Evolutionary conservation across 64 coral and sea anemone genomes (phyloP), one percentile per base, ranked within the genome.

Genomic region (Acropora tenuis): DNA sequence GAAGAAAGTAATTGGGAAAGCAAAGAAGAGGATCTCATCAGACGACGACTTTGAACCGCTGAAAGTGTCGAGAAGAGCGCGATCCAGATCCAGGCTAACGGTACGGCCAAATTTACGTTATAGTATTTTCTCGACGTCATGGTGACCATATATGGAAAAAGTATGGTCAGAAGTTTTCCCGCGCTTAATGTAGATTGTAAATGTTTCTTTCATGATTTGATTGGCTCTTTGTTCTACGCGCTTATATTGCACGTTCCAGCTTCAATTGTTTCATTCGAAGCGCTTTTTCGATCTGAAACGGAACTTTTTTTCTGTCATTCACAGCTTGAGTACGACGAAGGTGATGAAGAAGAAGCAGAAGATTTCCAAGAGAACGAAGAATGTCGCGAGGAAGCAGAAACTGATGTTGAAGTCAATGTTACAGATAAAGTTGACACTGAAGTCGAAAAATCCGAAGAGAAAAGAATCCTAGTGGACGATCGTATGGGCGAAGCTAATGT

Each of bases 1-100:
- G 89, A 91, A 91, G 83, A 87, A 67, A 87, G 90, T 67, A 13
- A 53, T 82, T 75, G 83, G 12, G 1, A 94, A 78, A 94, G 47
- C 72, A 4, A 94, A 90, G 48, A 94, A 90, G 41, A 85, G 88
- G 84, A 80, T 73, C n/a, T 43, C 48, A 5, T 93, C 91, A 2
- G 77, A 61, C 41, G 91, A 93, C 3, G 82, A 85, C 46, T 85
- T 49, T 65, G 82, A 85, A 73, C 65, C 82, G 1, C 16, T 46
- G 13, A 85, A 85, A 85, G 44, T 85, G 6, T 71, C 82, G 44
- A 85, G 82, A 49, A 85, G 82, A 72, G 82, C 18, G 8, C 82
- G 82, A 40, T 85, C 82, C 18, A 85, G 72, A 48, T 69, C 82
- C 17, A 67, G 82, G 17, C 82, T 69, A 46, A 68, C 65, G 82